phyloP scores from a whole-genome alignment of 2,888 invertebrate species.

The Sphaerophoria rueppellii region DNA sequence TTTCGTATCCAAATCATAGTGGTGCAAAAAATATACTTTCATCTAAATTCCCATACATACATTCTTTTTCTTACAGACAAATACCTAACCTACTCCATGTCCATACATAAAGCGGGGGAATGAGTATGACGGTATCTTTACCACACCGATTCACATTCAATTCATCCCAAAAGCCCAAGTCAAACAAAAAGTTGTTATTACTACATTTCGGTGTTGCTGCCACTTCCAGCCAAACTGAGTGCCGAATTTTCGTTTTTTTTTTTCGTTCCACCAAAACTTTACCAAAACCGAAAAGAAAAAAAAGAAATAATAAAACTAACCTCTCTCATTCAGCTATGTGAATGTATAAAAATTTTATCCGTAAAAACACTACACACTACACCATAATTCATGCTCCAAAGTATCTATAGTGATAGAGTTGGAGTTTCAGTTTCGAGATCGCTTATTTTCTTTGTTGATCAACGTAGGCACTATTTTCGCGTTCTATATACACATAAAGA shows the following conservation, averaged over 20 bases:
- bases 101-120: conserved; percentile 21
- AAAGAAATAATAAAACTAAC: conserved; percentile 42
- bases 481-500: conserved; percentile 31
- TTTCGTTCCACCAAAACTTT: conserved; percentile 14
- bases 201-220: conserved; percentile 18
- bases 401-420: conserved; percentile 55
- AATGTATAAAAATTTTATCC: conserved; percentile 67
- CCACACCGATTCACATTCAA: not conserved
- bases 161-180: conserved; percentile 2
- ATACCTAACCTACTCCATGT: conserved; percentile 13
- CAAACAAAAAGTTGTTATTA: conserved; percentile 34
- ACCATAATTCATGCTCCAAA: conserved; percentile 72
- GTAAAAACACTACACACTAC: conserved; percentile 65
- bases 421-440: conserved; percentile 32
- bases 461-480: conserved; percentile 68
- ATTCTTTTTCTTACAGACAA: not conserved
- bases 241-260: conserved; percentile 5
- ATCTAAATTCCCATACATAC: conserved; percentile 29
- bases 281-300: not conserved
- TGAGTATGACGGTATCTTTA: too few relatives aligned
- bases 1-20: not conserved
- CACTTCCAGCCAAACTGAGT: not conserved
- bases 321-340: conserved; percentile 73
- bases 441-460: conserved; percentile 70
- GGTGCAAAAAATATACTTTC: conserved; percentile 37